These are phyloP conservation scores for Drosophila melanica DNA, from an alignment of 1,140 invertebrate genomes.

Conservation along the genomic window DNA sequence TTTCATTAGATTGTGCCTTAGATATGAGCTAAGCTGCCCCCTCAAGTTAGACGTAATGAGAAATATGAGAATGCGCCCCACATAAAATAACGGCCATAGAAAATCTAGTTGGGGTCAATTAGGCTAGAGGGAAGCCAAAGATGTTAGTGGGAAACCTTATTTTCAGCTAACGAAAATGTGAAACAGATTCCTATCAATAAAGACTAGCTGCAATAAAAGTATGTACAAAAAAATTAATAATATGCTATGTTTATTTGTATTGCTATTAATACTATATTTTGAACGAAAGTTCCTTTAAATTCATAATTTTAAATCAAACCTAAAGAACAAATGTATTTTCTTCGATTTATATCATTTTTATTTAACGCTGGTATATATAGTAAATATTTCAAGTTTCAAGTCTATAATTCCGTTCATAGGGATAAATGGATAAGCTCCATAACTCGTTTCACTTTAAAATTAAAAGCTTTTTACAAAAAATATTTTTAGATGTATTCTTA, in stretches of 20 bases:
- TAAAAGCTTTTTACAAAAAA: neutral
- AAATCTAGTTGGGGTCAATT: slow-evolving; percentile 8
- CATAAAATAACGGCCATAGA: neutral
- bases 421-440: too few species aligned
- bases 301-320: too few species aligned
- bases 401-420: too few species aligned
- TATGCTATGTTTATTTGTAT: too few species aligned
- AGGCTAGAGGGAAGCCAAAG: slow-evolving; percentile 24
- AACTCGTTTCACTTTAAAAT: neutral
- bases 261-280: too few species aligned
- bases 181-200: slow-evolving; percentile 6
- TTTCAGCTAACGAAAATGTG: neutral
- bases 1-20: slow-evolving; percentile 55
- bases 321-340: too few species aligned
- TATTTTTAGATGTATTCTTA: too few species aligned
- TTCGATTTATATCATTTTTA: too few species aligned
- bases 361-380: too few species aligned
- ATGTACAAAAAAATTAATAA: too few species aligned
- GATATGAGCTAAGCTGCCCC: slow-evolving; percentile 6
- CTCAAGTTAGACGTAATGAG: slow-evolving; percentile 5
- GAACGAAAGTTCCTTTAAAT: too few species aligned
- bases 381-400: too few species aligned
- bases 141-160: slow-evolving; percentile 16
- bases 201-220: neutral
- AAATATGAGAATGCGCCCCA: slow-evolving; percentile 23